Base-by-base conservation (phyloP, 2,113 vertebrate genomes). In the Mystacornis crossleyi region DNA sequence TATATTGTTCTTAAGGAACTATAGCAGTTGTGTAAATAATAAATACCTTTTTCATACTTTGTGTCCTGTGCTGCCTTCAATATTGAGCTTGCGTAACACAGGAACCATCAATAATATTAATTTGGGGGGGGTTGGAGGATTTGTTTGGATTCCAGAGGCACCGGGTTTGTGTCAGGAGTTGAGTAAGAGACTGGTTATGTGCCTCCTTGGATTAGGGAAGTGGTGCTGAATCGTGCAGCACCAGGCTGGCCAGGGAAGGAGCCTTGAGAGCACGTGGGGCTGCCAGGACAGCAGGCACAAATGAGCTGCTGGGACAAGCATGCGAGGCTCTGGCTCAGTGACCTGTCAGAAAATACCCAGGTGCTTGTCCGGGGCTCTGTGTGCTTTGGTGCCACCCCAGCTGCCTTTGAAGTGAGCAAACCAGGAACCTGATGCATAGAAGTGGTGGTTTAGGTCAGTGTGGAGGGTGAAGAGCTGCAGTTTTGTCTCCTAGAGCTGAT, bases 21-120 rank as follows among this genome's bases (percentile, higher is more conserved):
- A 96, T 97, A 97, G 97, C 98, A 97, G 98, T 97, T 98, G 96
- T 98, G 98, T 98, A 98, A 98, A 98, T 98, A 98, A 98, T 98
- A 98, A 98, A 98, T 98, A 97, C 96, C 94, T 98, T 98, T 97
- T 98, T 98, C 97, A 96, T 98, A 98, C 93, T 29, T 20, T 57
- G 58, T 89, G 81, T 91, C 79, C 24, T 94, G 9, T 94, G 48
- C 79, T 97, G 55, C 81, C 55, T 82, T 70, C 72, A 29, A 14
- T 64, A 65, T 48, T 77, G 77, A 69, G 28, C 60, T 82, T 90
- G 17, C 26, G 3, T 65, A 54, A 55, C 4, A 58, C 67, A 90
- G 42, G 42, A 91, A 5, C 40, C 19, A 26, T 14, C 0, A 0
- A 15, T 74, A 19, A 54, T 33, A 24, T 31, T 61, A 1, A 21